These are phyloP conservation scores for Craterocephalus amniculus DNA, from an alignment of 2,797 vertebrate species.

Conservation along the genomic window DNA sequence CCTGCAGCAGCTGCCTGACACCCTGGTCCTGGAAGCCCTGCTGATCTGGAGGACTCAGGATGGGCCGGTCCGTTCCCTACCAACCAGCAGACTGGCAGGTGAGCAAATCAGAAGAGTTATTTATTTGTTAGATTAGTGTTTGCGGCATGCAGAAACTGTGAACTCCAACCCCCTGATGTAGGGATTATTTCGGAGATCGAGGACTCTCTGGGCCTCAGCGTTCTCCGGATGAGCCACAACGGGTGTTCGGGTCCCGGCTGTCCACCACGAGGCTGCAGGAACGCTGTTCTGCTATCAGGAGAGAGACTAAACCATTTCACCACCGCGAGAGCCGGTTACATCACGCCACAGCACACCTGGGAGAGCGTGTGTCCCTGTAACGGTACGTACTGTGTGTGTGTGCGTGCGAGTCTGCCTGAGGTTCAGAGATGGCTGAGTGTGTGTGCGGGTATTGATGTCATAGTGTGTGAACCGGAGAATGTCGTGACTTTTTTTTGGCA, in stretches of 20 bases:
- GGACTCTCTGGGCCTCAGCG: constrained; percentile 83
- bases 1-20: constrained; percentile 85
- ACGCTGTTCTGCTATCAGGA: constrained; percentile 84
- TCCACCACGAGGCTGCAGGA: constrained; percentile 85
- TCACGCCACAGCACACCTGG: constrained; percentile 90
- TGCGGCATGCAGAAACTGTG: neutral
- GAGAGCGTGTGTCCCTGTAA: constrained; percentile 92
- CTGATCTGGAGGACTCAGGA: constrained; percentile 84
- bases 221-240: constrained; percentile 83
- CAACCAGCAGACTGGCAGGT: constrained; percentile 79
- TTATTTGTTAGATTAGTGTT: neutral
- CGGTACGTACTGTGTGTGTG: constrained; percentile 75
- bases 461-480: neutral
- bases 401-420: neutral
- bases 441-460: neutral
- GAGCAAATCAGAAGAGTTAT: constrained; percentile 8
- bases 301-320: constrained; percentile 86
- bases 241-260: constrained; percentile 86
- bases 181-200: constrained; percentile 84
- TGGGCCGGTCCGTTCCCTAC: constrained; percentile 64
- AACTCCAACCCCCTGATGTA: constrained; percentile 11
- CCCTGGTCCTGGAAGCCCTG: constrained; percentile 85
- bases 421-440: neutral
- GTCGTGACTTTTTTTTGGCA: neutral
- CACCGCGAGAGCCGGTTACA: constrained; percentile 90